Percentiles rank a stretch among this genome's conserved stretches.
These are phyloP conservation scores for Rosalia funebris DNA, from an alignment of 2,888 invertebrate species.

Conservation along the genomic window DNA sequence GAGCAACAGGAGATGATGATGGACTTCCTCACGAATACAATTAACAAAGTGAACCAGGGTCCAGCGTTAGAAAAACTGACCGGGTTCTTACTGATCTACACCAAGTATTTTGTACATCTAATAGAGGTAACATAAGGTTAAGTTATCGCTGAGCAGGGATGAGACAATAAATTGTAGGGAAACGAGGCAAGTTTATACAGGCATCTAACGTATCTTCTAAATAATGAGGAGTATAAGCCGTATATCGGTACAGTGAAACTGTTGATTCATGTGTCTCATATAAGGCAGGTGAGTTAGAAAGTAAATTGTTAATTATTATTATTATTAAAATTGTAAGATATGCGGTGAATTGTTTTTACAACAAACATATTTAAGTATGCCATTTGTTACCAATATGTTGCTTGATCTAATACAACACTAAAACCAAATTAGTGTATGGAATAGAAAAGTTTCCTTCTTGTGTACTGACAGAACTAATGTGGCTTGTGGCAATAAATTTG, in stretches of 20 bases:
- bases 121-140: conserved; percentile 58
- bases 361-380: no score
- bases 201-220: background rate
- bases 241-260: conserved; percentile 12
- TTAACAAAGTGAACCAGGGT: conserved; percentile 58
- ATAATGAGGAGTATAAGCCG: background rate
- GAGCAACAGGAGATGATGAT: conserved; percentile 29
- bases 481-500: no score
- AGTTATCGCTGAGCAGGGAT: background rate
- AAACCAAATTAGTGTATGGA: no score
- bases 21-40: conserved; percentile 28
- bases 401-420: no score
- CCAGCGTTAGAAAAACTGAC: conserved; percentile 65
- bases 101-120: conserved; percentile 67
- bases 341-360: no score
- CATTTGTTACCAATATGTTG: no score
- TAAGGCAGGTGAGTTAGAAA: conserved; percentile 13
- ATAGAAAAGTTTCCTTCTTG: no score
- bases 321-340: no score
- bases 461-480: no score
- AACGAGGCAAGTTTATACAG: conserved; percentile 11
- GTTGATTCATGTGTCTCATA: conserved; percentile 9
- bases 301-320: background rate
- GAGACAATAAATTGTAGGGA: conserved; percentile 3
- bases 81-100: conserved; percentile 66